Conservation (phyloP, 1,140 invertebrate genomes). For the Nomia melanderi region DNA sequence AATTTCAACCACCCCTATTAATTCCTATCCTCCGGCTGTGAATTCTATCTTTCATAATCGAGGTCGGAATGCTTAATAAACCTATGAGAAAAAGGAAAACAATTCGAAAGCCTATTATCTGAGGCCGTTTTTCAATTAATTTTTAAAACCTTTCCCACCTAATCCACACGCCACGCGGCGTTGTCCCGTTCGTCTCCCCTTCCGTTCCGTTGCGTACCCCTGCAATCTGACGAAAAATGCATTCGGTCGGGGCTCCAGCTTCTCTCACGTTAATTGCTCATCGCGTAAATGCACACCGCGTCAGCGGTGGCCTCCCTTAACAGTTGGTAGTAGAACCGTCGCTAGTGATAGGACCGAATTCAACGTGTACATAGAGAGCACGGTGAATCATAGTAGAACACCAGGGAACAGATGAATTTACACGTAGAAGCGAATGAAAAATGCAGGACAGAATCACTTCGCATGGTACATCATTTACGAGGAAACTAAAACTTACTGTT, state of each 20-base stretch:
- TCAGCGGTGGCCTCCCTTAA: not conserved
- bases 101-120: slow-evolving; percentile 26
- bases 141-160: slow-evolving; percentile 19
- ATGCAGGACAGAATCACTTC: too few relatives aligned
- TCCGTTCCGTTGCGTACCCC: not conserved
- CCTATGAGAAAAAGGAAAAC: not conserved
- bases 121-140: slow-evolving; percentile 20
- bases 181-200: too few relatives aligned
- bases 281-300: not conserved
- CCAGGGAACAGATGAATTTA: not conserved
- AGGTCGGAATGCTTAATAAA: slow-evolving; percentile 1
- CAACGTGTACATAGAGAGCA: too few relatives aligned
- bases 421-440: too few relatives aligned
- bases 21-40: not conserved
- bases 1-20: slow-evolving; percentile 6
- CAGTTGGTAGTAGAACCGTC: not conserved
- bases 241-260: not conserved
- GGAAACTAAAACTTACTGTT: too few relatives aligned
- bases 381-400: too few relatives aligned
- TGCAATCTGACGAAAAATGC: not conserved
- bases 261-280: slow-evolving; percentile 26
- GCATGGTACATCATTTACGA: too few relatives aligned
- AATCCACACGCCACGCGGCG: not conserved
- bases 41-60: not conserved
- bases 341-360: too few relatives aligned